Percentiles rank a stretch among this genome's conserved stretches.
phyloP scores from a whole-genome alignment of 30 jellyfish, hydroid and myxozoan genomes.

The Cassiopea xamachana region DNA sequence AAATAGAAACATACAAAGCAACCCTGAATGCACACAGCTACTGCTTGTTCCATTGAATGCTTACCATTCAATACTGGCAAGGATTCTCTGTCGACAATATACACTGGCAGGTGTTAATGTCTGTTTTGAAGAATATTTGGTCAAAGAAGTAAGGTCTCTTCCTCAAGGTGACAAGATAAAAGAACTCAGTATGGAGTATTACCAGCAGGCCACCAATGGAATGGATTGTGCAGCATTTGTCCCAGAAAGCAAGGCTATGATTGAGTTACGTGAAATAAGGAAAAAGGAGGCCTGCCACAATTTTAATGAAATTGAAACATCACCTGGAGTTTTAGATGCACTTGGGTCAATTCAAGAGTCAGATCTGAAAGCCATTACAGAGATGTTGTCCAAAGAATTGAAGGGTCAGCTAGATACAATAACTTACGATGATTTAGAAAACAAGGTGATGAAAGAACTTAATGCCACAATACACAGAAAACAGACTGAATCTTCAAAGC shows the following conservation, averaged over 20 bases:
- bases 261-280: not conserved
- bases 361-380: not conserved
- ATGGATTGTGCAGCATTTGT: not conserved
- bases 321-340: not conserved
- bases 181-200: not conserved
- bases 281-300: not conserved
- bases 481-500: not conserved
- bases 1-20: not conserved
- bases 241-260: not conserved
- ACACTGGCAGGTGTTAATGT: not conserved
- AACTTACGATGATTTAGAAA: not conserved
- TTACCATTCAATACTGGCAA: constrained; percentile 13
- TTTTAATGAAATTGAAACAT: not conserved
- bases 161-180: not conserved
- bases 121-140: not conserved
- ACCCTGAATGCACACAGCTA: not conserved
- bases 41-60: not conserved
- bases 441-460: not conserved
- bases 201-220: not conserved
- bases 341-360: not conserved
- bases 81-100: constrained; percentile 3
- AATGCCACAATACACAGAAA: not conserved
- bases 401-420: constrained; percentile 3
- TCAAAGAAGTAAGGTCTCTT: not conserved
- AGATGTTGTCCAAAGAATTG: constrained; percentile 1